These are phyloP conservation scores for Luehdorfia chinensis DNA, from an alignment of 1,140 invertebrate species.

Conservation along the genomic window DNA sequence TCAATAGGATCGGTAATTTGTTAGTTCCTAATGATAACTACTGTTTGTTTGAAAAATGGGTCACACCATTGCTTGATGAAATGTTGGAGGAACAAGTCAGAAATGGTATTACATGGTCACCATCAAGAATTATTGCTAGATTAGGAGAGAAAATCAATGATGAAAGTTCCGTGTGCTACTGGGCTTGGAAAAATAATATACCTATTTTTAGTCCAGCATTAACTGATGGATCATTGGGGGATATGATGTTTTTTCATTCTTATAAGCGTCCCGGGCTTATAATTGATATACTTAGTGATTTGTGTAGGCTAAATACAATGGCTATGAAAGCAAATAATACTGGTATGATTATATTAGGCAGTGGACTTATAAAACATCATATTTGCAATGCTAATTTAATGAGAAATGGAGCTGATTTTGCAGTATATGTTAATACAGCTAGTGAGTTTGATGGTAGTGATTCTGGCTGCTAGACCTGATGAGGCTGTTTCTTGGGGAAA, in stretches of 20 bases:
- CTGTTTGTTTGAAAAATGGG: slow-evolving; percentile 98
- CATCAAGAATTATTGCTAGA: slow-evolving; percentile 81
- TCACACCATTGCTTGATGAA: slow-evolving; percentile 95
- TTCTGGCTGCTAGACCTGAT: slow-evolving; percentile 97
- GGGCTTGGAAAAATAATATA: slow-evolving; percentile 98
- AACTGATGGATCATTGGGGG: slow-evolving; percentile 98
- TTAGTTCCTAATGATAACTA: slow-evolving; percentile 99
- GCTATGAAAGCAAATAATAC: slow-evolving; percentile 95
- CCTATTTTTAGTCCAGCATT: slow-evolving; percentile 98
- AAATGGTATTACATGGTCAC: slow-evolving; percentile 91
- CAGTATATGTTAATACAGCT: slow-evolving; percentile 98
- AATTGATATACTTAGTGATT: slow-evolving; percentile 96
- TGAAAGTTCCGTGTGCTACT: slow-evolving; percentile 96
- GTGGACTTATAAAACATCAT: slow-evolving; percentile 99
- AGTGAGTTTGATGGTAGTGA: slow-evolving; percentile 99
- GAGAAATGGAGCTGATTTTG: slow-evolving; percentile 98
- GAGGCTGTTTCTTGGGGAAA: slow-evolving; percentile 99
- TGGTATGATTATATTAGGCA: slow-evolving; percentile 98
- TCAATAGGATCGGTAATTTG: slow-evolving; percentile 98
- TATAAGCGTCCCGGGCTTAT: slow-evolving; percentile 94
- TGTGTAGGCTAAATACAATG: slow-evolving; percentile 93
- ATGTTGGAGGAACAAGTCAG: slow-evolving; percentile 93
- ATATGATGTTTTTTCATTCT: slow-evolving; percentile 99
- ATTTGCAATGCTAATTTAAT: slow-evolving; percentile 99
- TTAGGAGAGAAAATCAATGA: slow-evolving; percentile 96